A percentile compares a stretch with the other conserved stretches of the same genome.
Evolutionary conservation across 2,797 vertebrate genomes (phyloP).

Genomic region (Hirundo rustica): DNA sequence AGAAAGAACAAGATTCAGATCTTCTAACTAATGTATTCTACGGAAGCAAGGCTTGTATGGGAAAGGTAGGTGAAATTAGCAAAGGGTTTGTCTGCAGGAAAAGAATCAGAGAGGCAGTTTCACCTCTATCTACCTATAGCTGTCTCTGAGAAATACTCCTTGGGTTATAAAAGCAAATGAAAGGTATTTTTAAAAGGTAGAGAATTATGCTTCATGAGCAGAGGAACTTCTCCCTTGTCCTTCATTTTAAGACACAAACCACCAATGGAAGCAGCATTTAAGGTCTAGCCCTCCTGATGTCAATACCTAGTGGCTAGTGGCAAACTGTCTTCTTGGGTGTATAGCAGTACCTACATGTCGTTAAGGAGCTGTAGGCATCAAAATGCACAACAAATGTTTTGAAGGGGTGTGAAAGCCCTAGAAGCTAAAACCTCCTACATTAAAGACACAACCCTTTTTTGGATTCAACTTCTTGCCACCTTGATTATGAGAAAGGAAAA

Average conservation of each 20-base stretch:
- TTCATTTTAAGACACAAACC: neutral
- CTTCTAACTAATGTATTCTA: neutral
- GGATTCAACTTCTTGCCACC: neutral
- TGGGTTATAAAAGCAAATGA: neutral
- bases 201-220: neutral
- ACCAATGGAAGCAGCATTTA: fast-evolving
- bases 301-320: neutral
- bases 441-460: fast-evolving
- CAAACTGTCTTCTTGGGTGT: fast-evolving
- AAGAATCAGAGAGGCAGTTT: neutral
- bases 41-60: fast-evolving
- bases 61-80: neutral
- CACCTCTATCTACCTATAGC: neutral
- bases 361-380: neutral
- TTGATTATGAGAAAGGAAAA: neutral
- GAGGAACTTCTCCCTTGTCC: neutral
- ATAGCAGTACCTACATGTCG: fast-evolving
- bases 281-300: neutral
- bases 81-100: neutral
- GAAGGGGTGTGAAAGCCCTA: neutral
- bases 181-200: fast-evolving
- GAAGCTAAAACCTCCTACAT: neutral
- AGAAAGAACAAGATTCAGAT: neutral
- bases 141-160: neutral
- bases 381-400: neutral